These are phyloP conservation scores for Campylomormyrus tamandua DNA, from an alignment of 2,113 vertebrate genomes.

Conservation along the genomic window DNA sequence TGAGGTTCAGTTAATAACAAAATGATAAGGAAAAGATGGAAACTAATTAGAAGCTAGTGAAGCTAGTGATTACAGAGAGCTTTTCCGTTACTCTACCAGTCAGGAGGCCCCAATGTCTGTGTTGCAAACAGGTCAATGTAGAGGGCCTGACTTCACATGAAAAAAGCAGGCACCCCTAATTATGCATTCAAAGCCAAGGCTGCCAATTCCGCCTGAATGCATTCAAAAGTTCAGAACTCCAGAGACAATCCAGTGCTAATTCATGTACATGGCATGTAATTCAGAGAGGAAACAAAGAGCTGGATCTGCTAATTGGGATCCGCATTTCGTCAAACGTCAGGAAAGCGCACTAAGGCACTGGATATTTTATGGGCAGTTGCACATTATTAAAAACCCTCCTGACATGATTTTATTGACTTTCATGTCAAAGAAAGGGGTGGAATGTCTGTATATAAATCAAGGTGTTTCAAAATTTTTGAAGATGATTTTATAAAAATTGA, in stretches of 20 bases:
- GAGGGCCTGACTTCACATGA: background rate
- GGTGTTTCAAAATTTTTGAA: background rate
- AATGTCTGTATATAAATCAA: background rate
- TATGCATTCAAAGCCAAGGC: background rate
- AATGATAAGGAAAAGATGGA: background rate
- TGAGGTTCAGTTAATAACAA: background rate
- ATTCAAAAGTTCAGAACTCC: background rate
- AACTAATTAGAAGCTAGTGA: background rate
- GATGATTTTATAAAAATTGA: no score
- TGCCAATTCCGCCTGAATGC: background rate
- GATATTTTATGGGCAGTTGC: background rate
- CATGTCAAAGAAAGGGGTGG: background rate
- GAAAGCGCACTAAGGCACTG: background rate
- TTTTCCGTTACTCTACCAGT: background rate
- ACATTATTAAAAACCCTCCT: background rate
- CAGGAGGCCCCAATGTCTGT: background rate
- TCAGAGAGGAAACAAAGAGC: background rate
- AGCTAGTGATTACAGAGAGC: background rate
- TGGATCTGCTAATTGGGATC: background rate
- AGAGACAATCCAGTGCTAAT: background rate
- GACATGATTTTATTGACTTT: background rate
- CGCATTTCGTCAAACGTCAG: background rate
- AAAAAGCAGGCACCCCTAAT: background rate
- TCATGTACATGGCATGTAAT: background rate
- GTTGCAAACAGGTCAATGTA: background rate